Evolutionary conservation across 2,113 vertebrate species (phyloP).

Genomic region (Origma solitaria): DNA sequence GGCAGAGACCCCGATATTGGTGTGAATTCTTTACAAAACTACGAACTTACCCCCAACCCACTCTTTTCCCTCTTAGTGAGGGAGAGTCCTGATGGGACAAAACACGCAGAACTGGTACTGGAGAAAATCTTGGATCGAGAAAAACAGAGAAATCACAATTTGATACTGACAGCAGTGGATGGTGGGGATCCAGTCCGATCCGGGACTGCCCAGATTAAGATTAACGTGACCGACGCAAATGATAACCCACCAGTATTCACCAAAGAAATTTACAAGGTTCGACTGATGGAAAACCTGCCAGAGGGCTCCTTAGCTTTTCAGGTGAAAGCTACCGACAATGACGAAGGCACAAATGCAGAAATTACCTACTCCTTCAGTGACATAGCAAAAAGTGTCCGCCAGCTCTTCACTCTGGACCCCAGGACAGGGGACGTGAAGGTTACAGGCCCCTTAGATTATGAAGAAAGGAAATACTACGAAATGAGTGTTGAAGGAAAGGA

Average conservation of each 20-base stretch:
- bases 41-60: slow-evolving; percentile 65
- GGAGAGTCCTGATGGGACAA: slow-evolving; percentile 58
- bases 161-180: slow-evolving; percentile 75
- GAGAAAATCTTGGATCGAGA: slow-evolving; percentile 75
- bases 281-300: slow-evolving; percentile 67
- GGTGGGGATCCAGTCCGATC: slow-evolving; percentile 72
- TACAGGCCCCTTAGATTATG: slow-evolving; percentile 72
- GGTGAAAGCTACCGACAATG: slow-evolving; percentile 71
- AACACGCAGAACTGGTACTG: slow-evolving; percentile 64
- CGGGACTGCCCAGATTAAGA: slow-evolving; percentile 63
- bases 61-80: slow-evolving; percentile 66
- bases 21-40: slow-evolving; percentile 71
- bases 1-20: slow-evolving; percentile 70
- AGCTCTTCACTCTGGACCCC: slow-evolving; percentile 64
- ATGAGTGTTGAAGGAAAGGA: slow-evolving; percentile 75
- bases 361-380: slow-evolving; percentile 68
- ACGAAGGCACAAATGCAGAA: slow-evolving; percentile 74
- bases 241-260: slow-evolving; percentile 76
- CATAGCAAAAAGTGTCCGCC: not conserved
- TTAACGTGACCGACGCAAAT: slow-evolving; percentile 75
- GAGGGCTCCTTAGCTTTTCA: slow-evolving; percentile 58
- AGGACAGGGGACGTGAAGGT: slow-evolving; percentile 72
- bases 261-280: slow-evolving; percentile 63
- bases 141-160: slow-evolving; percentile 5
- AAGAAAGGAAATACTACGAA: slow-evolving; percentile 74